Conservation (phyloP, 2,113 vertebrate genomes). For the Ammodytes marinus region DNA sequence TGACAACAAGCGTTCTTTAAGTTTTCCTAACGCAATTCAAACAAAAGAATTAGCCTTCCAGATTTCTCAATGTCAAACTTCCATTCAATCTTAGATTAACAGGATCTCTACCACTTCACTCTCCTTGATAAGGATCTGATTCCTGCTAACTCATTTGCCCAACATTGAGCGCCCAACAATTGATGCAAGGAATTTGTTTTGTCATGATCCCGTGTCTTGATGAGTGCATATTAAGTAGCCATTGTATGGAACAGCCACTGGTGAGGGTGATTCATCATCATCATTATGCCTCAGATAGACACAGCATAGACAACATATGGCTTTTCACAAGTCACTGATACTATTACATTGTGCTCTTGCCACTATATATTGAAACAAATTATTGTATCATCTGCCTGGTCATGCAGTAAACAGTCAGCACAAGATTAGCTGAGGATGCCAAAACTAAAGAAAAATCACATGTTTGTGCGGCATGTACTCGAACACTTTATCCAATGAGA, state of each 20-base stretch:
- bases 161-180: neutral
- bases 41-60: neutral
- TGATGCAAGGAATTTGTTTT: constrained; percentile 12
- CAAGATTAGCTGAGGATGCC: neutral
- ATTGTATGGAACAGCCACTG: constrained; percentile 39
- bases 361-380: too few species aligned
- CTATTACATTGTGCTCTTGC: neutral
- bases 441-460: neutral
- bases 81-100: neutral
- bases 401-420: neutral
- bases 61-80: neutral
- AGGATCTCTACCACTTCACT: neutral
- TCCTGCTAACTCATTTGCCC: neutral
- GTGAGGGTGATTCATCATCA: constrained; percentile 61
- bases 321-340: neutral
- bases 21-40: neutral
- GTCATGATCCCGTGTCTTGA: constrained; percentile 37
- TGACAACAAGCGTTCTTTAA: neutral
- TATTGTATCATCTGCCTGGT: neutral
- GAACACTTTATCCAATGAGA: neutral
- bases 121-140: neutral
- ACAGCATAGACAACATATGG: neutral
- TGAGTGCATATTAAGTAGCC: constrained; percentile 18
- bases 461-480: neutral
- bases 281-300: constrained; percentile 18